Percentiles rank a stretch among this genome's conserved stretches.
These are phyloP conservation scores for Triplophysa bombifrons DNA, from an alignment of 2,797 vertebrate genomes.

Conservation along the genomic window DNA sequence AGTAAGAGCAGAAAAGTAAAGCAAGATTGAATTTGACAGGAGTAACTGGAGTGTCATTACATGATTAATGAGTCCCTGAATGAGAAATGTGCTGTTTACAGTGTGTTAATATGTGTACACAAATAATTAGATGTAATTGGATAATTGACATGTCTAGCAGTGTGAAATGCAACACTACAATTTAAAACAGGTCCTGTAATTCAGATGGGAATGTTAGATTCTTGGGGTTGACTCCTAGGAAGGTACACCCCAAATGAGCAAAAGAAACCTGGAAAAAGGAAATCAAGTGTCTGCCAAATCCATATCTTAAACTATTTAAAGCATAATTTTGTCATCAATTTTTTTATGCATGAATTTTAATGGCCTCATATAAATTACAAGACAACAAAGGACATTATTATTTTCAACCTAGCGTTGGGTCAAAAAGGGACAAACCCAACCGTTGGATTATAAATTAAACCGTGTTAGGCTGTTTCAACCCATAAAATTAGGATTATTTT, in stretches of 20 bases:
- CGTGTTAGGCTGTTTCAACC: no score
- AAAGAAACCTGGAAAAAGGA: no score
- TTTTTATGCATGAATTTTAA: neutral
- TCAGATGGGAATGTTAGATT: no score
- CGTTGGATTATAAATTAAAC: no score
- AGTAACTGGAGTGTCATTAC: neutral
- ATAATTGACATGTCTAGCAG: neutral
- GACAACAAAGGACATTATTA: no score
- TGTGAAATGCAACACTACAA: neutral
- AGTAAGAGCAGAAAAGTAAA: neutral
- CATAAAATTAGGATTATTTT: no score
- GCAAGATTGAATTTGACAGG: constrained; percentile 5
- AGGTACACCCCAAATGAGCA: no score
- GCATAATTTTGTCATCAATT: neutral
- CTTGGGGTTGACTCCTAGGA: no score
- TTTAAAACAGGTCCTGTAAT: no score
- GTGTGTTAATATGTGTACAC: neutral
- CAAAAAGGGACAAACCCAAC: no score
- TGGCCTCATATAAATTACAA: neutral
- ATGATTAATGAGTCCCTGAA: neutral
- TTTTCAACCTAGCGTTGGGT: no score
- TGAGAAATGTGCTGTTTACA: constrained; percentile 7
- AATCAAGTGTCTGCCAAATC: no score
- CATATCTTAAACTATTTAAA: neutral
- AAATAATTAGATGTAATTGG: constrained; percentile 14